Base-by-base conservation (phyloP, 2,888 invertebrate genomes). In the Drosophila macrospina region DNA sequence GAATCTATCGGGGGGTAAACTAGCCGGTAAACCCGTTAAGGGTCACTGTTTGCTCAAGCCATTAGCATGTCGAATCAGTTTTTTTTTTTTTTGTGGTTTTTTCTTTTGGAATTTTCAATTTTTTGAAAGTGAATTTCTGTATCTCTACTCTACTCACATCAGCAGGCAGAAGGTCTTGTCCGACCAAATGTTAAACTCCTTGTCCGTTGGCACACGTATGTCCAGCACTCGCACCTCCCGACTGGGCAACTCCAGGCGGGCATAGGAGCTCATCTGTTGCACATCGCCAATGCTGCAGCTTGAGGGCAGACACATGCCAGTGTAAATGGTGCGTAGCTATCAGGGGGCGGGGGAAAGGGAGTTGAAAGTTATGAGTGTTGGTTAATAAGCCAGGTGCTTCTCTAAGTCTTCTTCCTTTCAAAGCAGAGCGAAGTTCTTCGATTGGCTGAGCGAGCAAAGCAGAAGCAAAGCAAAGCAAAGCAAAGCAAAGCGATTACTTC, bases 281-380 rank as follows among this genome's bases (percentile, higher is more conserved):
- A 96, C 94, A 64, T 95, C 95, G 3, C 92, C 90, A 5, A 94
- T 93, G 5, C 93, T 92, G 89, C 97, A 97, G 5, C 94, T 93
- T 54, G 93, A 93, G 11, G 97, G 97, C 57, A 97, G 92, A 88
- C 97, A 97, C 11, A 96, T 92, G 0, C 97, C 97, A 5, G 97
- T 93, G 86, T 96, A 95, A 45, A 97, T 92, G 4, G 94, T 94
- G 88, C 95, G 94, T 36, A 94, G 93, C 96, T 96, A 20, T 20
- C 20, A 20, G 1, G 20, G 1, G 20, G 91, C 0, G 34, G 7
- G 11, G 1, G 34, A 8, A n/a, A n/a, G n/a, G n/a, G n/a, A 11
- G 6, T 7, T 8, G 1, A 6, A 11, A 42, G n/a, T 13, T 7
- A 6, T n/a, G 37, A 4, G 42, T 37, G 8, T 26, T 10, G 8